phyloP scores from a whole-genome alignment of 2,888 invertebrate species.

The Zygogramma bicolorata region DNA sequence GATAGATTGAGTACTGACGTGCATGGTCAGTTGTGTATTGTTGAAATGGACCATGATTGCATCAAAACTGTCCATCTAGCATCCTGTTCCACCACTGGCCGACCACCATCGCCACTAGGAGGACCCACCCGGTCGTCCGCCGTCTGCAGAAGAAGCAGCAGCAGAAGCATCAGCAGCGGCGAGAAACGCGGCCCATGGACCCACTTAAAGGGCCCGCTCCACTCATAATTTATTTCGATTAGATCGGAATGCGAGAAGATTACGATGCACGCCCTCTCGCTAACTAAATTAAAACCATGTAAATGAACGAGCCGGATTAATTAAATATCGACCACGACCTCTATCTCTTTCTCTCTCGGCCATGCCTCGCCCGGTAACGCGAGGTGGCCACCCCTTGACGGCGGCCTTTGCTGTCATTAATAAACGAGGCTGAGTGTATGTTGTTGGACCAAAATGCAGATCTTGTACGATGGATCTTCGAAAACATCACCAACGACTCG shows the following conservation, averaged over 20 bases:
- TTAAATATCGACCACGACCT: constrained; percentile 52
- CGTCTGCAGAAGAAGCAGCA: constrained; percentile 23
- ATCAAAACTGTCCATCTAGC: background rate
- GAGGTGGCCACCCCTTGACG: background rate
- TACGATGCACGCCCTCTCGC: constrained; percentile 58
- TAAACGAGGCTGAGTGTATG: too few relatives aligned
- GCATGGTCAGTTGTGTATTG: too few relatives aligned
- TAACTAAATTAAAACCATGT: constrained; percentile 62
- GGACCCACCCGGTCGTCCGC: constrained; percentile 39
- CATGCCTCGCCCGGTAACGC: background rate
- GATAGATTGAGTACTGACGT: too few relatives aligned
- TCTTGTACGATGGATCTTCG: too few relatives aligned
- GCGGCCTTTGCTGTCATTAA: too few relatives aligned
- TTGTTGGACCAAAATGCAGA: too few relatives aligned
- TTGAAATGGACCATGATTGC: background rate
- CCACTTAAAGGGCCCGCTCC: constrained; percentile 35
- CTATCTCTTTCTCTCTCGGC: constrained; percentile 7
- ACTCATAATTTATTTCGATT: constrained; percentile 61
- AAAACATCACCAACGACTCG: too few relatives aligned
- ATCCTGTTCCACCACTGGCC: background rate
- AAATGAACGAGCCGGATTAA: constrained; percentile 57
- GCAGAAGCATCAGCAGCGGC: constrained; percentile 29
- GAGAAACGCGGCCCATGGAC: constrained; percentile 32
- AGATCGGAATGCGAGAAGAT: constrained; percentile 62
- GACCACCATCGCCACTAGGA: constrained; percentile 33